These are phyloP conservation scores for Notothenia rossii DNA, from an alignment of 2,113 vertebrate species.

Conservation along the genomic window DNA sequence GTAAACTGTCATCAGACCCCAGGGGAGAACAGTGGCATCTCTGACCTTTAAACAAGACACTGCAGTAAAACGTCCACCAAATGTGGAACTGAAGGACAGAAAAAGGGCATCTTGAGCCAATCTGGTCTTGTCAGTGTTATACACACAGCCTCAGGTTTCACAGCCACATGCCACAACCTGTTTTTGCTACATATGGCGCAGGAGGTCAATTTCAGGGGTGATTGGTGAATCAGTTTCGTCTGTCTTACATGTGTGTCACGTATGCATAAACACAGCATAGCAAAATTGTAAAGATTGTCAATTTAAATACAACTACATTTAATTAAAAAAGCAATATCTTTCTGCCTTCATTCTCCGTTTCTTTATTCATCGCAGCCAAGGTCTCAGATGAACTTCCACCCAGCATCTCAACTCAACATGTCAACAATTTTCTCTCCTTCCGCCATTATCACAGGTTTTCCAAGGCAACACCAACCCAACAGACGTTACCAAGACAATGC, in stretches of 20 bases:
- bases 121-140: conserved; percentile 43
- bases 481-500: conserved; percentile 88
- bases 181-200: conserved; percentile 18
- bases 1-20: conserved; percentile 72
- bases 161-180: background rate
- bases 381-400: conserved; percentile 29
- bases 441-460: conserved; percentile 86
- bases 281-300: background rate
- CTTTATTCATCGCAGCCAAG: conserved; percentile 32
- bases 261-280: background rate
- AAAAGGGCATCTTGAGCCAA: conserved; percentile 55
- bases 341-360: conserved; percentile 11
- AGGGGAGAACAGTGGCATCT: conserved; percentile 53
- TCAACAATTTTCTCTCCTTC: conserved; percentile 60
- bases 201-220: conserved; percentile 12
- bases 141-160: conserved; percentile 62
- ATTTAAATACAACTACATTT: background rate
- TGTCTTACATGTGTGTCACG: background rate
- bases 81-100: conserved; percentile 39
- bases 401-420: conserved; percentile 25
- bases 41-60: conserved; percentile 75
- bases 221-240: conserved; percentile 8
- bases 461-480: conserved; percentile 94
- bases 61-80: conserved; percentile 56
- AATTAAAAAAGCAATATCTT: conserved; percentile 18